Conservation (phyloP, 2,797 vertebrate genomes). For the Apodemus agrarius region DNA sequence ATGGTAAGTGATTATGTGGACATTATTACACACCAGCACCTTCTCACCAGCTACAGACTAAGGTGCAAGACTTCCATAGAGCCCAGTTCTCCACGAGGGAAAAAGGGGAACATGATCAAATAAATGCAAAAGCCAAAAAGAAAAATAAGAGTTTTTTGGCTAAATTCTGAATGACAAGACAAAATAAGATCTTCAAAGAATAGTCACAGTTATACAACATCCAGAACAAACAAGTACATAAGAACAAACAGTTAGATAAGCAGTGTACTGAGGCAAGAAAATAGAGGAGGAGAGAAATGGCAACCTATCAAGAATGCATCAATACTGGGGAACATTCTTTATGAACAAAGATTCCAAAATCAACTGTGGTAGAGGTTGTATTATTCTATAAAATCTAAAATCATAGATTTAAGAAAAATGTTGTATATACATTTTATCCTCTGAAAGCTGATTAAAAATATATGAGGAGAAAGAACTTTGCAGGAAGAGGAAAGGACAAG, state of each 20-base stretch:
- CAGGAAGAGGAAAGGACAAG: not conserved
- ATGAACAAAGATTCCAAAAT: not conserved
- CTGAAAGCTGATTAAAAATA: not conserved
- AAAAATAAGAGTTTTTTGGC: conserved; percentile 31
- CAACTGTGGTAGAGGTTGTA: not conserved
- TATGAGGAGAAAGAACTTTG: not conserved
- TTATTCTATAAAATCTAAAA: not conserved
- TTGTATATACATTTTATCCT: not conserved
- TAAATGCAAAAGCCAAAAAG: not conserved
- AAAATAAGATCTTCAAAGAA: not conserved
- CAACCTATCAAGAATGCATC: not conserved
- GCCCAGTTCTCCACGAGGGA: not conserved
- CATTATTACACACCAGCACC: not conserved
- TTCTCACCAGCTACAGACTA: not conserved
- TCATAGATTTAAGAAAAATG: not conserved
- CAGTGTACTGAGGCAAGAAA: not conserved
- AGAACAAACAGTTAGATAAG: not conserved
- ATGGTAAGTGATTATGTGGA: not conserved
- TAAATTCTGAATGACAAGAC: not conserved
- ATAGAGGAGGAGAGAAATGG: not conserved
- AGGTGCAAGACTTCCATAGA: not conserved
- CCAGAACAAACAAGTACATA: not conserved
- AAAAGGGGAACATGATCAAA: not conserved
- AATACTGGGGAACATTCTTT: not conserved
- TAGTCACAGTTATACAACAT: not conserved